Evolutionary conservation across 1,140 invertebrate genomes (phyloP).

Genomic region (Temnothorax nylanderi): DNA sequence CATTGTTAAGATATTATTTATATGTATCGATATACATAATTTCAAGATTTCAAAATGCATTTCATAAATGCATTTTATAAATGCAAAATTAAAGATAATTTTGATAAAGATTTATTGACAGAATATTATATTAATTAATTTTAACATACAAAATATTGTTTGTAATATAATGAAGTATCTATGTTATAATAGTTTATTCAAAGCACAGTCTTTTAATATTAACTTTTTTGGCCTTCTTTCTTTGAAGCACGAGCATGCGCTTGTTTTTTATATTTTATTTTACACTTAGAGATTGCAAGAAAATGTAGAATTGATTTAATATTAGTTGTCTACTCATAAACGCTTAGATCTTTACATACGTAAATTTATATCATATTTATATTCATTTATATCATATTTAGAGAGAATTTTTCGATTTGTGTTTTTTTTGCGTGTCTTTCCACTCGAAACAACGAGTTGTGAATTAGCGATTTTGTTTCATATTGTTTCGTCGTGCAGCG

Average conservation of each 20-base stretch:
- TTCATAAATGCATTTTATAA: not conserved
- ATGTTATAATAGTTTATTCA: not conserved
- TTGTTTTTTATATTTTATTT: not conserved
- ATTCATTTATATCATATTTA: not conserved
- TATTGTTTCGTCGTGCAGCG: not conserved
- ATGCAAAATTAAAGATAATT: not conserved
- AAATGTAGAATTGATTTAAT: not conserved
- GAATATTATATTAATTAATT: slow-evolving; percentile 8
- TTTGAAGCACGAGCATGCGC: not conserved
- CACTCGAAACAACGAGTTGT: not conserved
- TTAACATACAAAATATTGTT: not conserved
- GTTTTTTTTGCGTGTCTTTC: not conserved
- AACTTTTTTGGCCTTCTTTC: not conserved
- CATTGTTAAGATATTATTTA: not conserved
- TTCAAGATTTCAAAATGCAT: not conserved
- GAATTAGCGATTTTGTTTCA: slow-evolving; percentile 20
- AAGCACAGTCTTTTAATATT: not conserved
- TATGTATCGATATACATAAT: not conserved
- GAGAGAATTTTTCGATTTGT: not conserved
- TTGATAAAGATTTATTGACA: not conserved
- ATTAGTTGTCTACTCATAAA: not conserved
- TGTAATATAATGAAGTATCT: not conserved
- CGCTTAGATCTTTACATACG: too few relatives aligned
- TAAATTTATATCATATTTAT: not conserved
- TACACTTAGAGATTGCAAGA: not conserved